Percentiles rank a stretch among this genome's conserved stretches.
These are phyloP conservation scores for Thunnus albacares DNA, from an alignment of 2,797 vertebrate species.

Conservation along the genomic window DNA sequence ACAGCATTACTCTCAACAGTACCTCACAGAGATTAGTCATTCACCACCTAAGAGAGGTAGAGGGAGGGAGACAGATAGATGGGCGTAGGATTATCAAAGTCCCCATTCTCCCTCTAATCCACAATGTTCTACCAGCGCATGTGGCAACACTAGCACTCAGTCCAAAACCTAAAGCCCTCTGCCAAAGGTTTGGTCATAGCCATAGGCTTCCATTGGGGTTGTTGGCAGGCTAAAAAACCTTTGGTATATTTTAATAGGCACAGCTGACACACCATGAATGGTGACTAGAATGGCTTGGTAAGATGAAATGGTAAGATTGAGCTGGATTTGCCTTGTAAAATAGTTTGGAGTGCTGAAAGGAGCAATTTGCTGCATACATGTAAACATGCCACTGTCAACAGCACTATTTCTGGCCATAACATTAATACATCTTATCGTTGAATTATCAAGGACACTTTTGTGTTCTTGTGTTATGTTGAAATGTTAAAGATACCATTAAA, in stretches of 20 bases:
- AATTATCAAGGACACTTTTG: no score
- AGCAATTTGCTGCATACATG: slow-evolving; percentile 2
- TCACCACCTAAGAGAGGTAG: slow-evolving; percentile 4
- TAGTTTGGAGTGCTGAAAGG: not conserved
- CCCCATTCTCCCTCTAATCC: slow-evolving; percentile 57
- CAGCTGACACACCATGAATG: not conserved
- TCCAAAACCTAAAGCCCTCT: slow-evolving; percentile 29
- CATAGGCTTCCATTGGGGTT: slow-evolving; percentile 18
- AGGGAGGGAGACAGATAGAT: not conserved
- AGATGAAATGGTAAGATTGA: slow-evolving; percentile 17
- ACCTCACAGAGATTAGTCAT: slow-evolving; percentile 33
- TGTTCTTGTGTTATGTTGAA: no score
- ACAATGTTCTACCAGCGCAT: slow-evolving; percentile 48
- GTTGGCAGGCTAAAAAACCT: slow-evolving; percentile 10
- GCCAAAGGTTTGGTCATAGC: slow-evolving; percentile 42
- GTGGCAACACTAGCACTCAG: slow-evolving; percentile 27
- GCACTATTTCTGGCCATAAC: no score
- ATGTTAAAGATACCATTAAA: no score
- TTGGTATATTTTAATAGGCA: slow-evolving; percentile 9
- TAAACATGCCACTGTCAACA: slow-evolving; percentile 1
- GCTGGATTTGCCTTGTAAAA: slow-evolving; percentile 20
- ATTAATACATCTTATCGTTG: no score
- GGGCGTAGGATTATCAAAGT: slow-evolving; percentile 51
- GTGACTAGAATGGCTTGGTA: not conserved
- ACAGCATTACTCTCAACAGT: slow-evolving; percentile 21